These are phyloP conservation scores for Ectemnius continuus DNA, from an alignment of 2,888 invertebrate genomes.

Conservation along the genomic window DNA sequence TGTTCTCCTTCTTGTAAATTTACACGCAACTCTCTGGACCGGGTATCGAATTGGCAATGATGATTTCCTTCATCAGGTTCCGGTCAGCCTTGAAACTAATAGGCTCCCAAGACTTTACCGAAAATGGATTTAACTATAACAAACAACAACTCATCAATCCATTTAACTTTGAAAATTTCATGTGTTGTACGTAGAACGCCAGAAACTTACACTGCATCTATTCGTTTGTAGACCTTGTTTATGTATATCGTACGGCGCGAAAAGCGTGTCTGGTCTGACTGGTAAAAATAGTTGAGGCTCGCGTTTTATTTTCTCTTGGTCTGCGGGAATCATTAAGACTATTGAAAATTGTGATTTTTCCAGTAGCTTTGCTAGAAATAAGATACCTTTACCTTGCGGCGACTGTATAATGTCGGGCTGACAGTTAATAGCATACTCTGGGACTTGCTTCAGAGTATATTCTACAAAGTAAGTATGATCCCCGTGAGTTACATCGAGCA, in stretches of 20 bases:
- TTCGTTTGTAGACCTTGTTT: slow-evolving; percentile 76
- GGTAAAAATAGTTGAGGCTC: slow-evolving; percentile 76
- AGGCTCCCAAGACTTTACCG: slow-evolving; percentile 77
- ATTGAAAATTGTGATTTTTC: too few relatives aligned
- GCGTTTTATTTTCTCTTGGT: slow-evolving; percentile 74
- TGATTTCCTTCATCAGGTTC: slow-evolving; percentile 79
- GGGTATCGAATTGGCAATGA: slow-evolving; percentile 90
- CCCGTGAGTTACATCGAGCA: slow-evolving; percentile 88
- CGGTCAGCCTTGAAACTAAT: slow-evolving; percentile 77
- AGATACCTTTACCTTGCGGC: slow-evolving; percentile 79
- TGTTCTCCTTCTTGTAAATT: slow-evolving; percentile 57
- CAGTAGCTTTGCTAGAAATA: too few relatives aligned
- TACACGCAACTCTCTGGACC: slow-evolving; percentile 94
- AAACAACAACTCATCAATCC: neutral
- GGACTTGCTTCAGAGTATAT: slow-evolving; percentile 85
- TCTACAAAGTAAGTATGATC: slow-evolving; percentile 92
- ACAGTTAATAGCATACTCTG: slow-evolving; percentile 76
- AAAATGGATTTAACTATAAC: slow-evolving; percentile 75
- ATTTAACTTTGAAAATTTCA: neutral
- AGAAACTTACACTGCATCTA: slow-evolving; percentile 74
- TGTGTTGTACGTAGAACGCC: neutral
- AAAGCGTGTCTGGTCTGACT: slow-evolving; percentile 76
- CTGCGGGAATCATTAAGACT: slow-evolving; percentile 45
- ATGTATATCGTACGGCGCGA: slow-evolving; percentile 76
- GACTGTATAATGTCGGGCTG: slow-evolving; percentile 91